phyloP scores from a whole-genome alignment of 2,888 invertebrate genomes.

The Diabrotica balteata region DNA sequence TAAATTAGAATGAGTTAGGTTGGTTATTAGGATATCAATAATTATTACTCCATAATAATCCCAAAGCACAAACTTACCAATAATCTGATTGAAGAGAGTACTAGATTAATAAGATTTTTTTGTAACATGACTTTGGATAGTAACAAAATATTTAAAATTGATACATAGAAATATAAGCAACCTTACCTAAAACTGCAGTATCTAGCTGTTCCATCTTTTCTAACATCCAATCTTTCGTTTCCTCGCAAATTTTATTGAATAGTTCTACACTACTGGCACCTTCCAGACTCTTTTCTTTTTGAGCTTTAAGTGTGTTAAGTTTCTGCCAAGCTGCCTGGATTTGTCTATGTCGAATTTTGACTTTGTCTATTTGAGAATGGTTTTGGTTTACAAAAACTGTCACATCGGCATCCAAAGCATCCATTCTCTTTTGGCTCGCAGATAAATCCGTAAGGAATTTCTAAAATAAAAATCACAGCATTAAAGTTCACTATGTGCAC shows the following conservation, averaged over 20 bases:
- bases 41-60: no score
- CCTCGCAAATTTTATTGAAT: conserved; percentile 95
- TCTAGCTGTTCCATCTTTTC: conserved; percentile 94
- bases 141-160: no score
- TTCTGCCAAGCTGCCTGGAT: conserved; percentile 90
- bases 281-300: conserved; percentile 90
- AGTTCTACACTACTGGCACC: conserved; percentile 84
- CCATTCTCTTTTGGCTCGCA: conserved; percentile 90
- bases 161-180: no score
- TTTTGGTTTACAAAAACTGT: conserved; percentile 83
- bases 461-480: conserved; percentile 49
- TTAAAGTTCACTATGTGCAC: no score
- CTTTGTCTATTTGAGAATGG: conserved; percentile 86
- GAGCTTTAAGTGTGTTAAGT: conserved; percentile 83
- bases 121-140: no score
- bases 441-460: conserved; percentile 95
- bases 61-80: no score
- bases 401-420: conserved; percentile 86
- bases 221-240: conserved; percentile 96
- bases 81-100: no score
- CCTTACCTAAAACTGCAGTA: conserved; percentile 63
- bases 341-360: conserved; percentile 78
- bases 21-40: no score
- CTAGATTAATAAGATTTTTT: no score
- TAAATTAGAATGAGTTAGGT: no score